Conservation (phyloP, 2,888 invertebrate genomes). For the Cancer borealis region DNA sequence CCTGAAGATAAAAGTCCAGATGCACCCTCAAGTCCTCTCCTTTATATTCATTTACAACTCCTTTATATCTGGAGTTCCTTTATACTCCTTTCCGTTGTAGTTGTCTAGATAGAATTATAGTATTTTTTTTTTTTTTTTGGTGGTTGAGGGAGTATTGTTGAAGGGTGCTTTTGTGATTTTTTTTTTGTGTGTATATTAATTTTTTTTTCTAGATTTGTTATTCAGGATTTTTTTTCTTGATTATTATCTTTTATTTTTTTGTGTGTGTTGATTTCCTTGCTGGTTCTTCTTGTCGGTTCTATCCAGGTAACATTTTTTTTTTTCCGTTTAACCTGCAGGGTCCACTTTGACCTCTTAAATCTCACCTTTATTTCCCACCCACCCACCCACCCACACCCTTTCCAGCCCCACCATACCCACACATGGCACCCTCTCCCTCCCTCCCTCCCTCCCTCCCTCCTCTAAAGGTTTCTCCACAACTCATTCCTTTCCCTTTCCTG, state of each 20-base stretch:
- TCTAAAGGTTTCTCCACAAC: not conserved
- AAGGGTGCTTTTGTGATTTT: too few relatives aligned
- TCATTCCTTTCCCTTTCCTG: not conserved
- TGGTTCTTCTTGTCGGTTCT: not conserved
- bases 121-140: too few relatives aligned
- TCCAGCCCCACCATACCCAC: not conserved
- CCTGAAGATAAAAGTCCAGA: constrained; percentile 20
- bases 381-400: not conserved
- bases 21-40: not conserved
- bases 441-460: not conserved
- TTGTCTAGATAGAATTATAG: not conserved
- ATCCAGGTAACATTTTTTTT: not conserved
- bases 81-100: not conserved
- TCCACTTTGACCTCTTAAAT: not conserved
- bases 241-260: not conserved
- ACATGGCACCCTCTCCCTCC: not conserved
- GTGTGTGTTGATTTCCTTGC: not conserved
- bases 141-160: too few relatives aligned
- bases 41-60: not conserved
- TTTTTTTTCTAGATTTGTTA: too few relatives aligned
- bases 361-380: not conserved
- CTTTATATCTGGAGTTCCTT: not conserved
- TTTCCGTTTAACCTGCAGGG: not conserved
- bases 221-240: too few relatives aligned
- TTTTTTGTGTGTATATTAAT: too few relatives aligned